Evolutionary conservation across 1,140 invertebrate species (phyloP).

Genomic region (Drosophila kepulauana): DNA sequence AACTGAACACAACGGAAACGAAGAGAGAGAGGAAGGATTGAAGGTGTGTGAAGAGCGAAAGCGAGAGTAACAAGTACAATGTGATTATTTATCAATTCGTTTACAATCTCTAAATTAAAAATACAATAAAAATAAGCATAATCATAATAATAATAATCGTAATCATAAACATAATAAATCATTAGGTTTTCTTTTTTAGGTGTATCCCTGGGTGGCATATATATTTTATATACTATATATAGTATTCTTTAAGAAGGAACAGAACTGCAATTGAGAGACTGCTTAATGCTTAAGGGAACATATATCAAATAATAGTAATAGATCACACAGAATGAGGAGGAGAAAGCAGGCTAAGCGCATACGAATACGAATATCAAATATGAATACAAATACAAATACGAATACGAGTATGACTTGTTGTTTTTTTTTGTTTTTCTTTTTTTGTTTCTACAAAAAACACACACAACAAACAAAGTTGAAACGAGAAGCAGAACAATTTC

Average conservation of each 20-base stretch:
- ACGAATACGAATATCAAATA: background rate
- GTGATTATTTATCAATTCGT: conserved; percentile 6
- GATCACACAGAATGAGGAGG: conserved; percentile 39
- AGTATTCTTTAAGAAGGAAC: background rate
- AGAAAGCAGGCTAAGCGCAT: conserved; percentile 1
- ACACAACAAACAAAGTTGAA: conserved; percentile 10
- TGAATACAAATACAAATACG: background rate
- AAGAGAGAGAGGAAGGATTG: background rate
- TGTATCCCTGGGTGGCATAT: conserved; percentile 37
- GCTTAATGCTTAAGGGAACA: conserved; percentile 31
- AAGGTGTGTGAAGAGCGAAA: background rate
- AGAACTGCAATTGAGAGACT: background rate
- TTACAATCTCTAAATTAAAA: conserved; percentile 14
- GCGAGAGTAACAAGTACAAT: background rate
- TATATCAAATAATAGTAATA: conserved; percentile 11
- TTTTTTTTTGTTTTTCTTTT: background rate
- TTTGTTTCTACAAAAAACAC: conserved; percentile 1
- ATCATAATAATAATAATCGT: conserved; percentile 14
- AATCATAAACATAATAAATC: conserved; percentile 34
- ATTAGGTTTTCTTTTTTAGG: conserved; percentile 14
- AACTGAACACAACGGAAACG: conserved; percentile 13
- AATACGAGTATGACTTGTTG: conserved; percentile 1
- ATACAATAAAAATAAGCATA: conserved; percentile 27
- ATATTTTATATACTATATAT: conserved; percentile 12
- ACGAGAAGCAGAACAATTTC: conserved; percentile 25